phyloP scores from a whole-genome alignment of 2,888 invertebrate species.

The Epinotia bilunana region DNA sequence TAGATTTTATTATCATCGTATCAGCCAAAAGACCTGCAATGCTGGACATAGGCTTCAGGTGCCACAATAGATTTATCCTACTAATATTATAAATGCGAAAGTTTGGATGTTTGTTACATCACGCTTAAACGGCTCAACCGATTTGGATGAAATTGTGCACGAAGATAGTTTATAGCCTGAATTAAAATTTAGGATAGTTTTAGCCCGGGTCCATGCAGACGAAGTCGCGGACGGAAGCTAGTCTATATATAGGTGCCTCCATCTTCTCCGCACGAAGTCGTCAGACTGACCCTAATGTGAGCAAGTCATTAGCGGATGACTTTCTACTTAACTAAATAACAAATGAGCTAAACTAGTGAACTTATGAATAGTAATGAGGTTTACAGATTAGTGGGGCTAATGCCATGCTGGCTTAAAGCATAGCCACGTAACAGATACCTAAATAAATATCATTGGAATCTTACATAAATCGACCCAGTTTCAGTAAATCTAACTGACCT shows the following conservation, averaged over 20 bases:
- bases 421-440: background rate
- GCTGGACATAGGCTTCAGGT: no score
- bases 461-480: background rate
- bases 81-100: no score
- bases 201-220: no score
- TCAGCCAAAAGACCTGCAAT: no score
- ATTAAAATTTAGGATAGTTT: no score
- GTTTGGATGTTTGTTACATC: no score
- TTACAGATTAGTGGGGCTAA: background rate
- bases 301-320: constrained; percentile 10
- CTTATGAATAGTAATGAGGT: constrained; percentile 5
- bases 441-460: background rate
- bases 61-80: no score
- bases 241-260: background rate
- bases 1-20: no score
- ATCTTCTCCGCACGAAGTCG: constrained; percentile 3
- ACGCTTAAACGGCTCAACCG: no score
- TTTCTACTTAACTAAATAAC: constrained; percentile 22
- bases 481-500: background rate
- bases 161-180: no score
- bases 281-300: constrained; percentile 17
- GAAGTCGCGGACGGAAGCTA: no score
- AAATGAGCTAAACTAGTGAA: background rate
- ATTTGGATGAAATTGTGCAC: no score
- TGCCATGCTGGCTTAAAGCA: background rate